Evolutionary conservation across 2,797 vertebrate genomes (phyloP), one percentile per base, ranked within the genome.

Genomic region (Anguilla obscura): DNA sequence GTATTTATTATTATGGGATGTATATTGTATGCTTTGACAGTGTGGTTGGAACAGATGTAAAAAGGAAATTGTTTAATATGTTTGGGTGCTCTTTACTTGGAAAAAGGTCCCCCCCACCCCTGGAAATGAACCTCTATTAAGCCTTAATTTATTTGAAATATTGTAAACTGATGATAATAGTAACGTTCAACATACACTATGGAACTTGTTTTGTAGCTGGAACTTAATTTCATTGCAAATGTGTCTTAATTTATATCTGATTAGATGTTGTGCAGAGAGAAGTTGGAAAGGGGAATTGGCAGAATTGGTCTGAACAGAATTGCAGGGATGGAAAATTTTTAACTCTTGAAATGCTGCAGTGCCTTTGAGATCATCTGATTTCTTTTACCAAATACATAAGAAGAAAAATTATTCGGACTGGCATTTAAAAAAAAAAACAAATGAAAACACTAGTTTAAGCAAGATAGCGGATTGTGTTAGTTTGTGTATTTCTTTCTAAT

Each of bases 401-500:
- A 82, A 88, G 86, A 85, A 90, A 86, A 92, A 92, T 91, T 95
- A 95, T 96, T 95, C 94, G 94, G 93, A 92, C 89, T 93, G 93
- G 92, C 91, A 93, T 93, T 93, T 93, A 89, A 89, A 90, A 94
- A 71, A 76, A 74, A 90, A 94, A 71, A n/a, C n/a, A 76, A 76
- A 94, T 93, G 90, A 90, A 92, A 91, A 89, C 90, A 89, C 90
- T 94, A 94, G 94, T 93, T 91, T 85, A 90, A 88, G 93, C 92
- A 93, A 94, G 86, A 91, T 94, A 95, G 95, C 89, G 92, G 91
- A 92, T 94, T 94, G 90, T 95, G 92, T 40, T 79, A 79, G 86
- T 89, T 91, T 93, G 91, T 92, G 92, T 96, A 92, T 90, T 93
- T 96, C 94, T 90, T 94, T 96, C 93, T 96, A 95, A 96, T 97